Percentiles rank a stretch among this genome's conserved stretches.
Evolutionary conservation across 2,113 vertebrate genomes (phyloP).

Genomic region (Zapornia atra): DNA sequence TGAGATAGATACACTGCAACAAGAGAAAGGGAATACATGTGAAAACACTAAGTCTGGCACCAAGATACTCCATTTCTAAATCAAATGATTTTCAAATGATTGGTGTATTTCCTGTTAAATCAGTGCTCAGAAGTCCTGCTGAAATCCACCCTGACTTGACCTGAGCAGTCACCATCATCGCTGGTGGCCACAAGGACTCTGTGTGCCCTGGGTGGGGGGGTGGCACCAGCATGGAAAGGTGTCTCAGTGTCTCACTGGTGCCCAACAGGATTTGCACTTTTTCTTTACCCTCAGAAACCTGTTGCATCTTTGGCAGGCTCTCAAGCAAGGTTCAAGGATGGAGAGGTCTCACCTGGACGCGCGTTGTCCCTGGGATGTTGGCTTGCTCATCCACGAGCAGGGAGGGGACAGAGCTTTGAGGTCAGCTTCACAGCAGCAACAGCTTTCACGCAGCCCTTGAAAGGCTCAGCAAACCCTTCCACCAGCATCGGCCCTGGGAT

Average conservation of each 20-base stretch:
- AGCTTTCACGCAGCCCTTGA: accelerated
- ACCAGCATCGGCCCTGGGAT: neutral
- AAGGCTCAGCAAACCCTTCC: neutral
- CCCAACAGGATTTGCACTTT: neutral
- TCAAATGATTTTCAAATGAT: neutral
- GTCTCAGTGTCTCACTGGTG: neutral
- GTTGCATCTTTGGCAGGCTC: neutral
- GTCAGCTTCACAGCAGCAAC: neutral
- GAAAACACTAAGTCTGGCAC: neutral
- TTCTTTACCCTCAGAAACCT: neutral
- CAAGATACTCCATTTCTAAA: neutral
- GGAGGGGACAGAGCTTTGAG: neutral
- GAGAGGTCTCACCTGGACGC: neutral
- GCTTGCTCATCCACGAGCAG: neutral
- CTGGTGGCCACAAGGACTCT: neutral
- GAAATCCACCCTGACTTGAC: neutral
- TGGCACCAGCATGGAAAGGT: neutral
- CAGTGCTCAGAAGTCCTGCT: neutral
- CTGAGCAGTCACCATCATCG: neutral
- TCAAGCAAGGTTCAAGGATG: accelerated
- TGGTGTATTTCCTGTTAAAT: neutral
- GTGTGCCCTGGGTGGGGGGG: neutral
- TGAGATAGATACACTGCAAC: neutral
- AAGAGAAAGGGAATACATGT: neutral
- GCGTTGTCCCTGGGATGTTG: neutral